phyloP scores from a whole-genome alignment of 2,113 vertebrate species.

The Cromileptes altivelis region DNA sequence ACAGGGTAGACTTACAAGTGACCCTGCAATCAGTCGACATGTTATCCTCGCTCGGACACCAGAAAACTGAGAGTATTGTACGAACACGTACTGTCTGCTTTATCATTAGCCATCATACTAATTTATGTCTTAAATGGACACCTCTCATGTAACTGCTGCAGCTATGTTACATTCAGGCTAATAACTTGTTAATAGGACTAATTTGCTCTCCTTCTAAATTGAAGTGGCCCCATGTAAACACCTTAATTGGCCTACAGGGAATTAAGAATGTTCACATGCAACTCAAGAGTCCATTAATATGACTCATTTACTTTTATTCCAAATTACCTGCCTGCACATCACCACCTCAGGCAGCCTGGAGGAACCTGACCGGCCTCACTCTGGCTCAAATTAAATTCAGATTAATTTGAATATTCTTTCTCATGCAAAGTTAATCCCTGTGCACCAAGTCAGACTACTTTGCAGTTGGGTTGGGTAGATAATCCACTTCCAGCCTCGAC shows the following conservation, averaged over 20 bases:
- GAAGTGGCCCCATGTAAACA: slow-evolving; percentile 56
- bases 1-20: slow-evolving; percentile 39
- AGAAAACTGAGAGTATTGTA: neutral
- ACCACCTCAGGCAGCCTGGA: slow-evolving; percentile 30
- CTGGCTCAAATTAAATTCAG: slow-evolving; percentile 52
- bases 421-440: slow-evolving; percentile 56
- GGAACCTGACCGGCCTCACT: slow-evolving; percentile 43
- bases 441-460: slow-evolving; percentile 52
- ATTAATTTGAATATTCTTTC: slow-evolving; percentile 57
- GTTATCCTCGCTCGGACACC: slow-evolving; percentile 8
- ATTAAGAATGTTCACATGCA: slow-evolving; percentile 56
- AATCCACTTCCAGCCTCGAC: slow-evolving; percentile 59
- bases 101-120: slow-evolving; percentile 6
- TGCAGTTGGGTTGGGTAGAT: slow-evolving; percentile 55
- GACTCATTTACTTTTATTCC: slow-evolving; percentile 63
- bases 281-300: slow-evolving; percentile 57
- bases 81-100: neutral
- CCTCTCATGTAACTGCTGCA: neutral
- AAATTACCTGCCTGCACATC: slow-evolving; percentile 60
- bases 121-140: neutral
- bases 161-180: slow-evolving; percentile 35
- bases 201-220: slow-evolving; percentile 59
- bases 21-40: slow-evolving; percentile 18
- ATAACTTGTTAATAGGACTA: slow-evolving; percentile 45
- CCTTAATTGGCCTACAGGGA: slow-evolving; percentile 55